phyloP scores from a whole-genome alignment of 2,797 vertebrate species.

The Pipistrellus kuhlii region DNA sequence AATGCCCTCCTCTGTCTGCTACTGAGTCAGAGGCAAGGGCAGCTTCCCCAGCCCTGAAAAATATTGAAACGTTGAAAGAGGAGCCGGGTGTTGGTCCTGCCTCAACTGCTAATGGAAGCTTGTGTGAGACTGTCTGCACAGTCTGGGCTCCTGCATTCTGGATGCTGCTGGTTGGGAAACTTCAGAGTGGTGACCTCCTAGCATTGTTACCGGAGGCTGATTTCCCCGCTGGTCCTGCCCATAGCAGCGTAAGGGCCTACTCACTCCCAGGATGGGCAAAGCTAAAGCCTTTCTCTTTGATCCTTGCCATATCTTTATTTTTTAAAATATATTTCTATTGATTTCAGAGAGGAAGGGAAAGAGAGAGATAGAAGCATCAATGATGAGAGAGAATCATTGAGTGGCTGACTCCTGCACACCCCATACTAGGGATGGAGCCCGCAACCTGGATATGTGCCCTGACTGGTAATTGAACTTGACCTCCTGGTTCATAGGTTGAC shows the following conservation, averaged over 20 bases:
- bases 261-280: neutral
- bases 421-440: no score
- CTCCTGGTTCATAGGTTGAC: no score
- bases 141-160: neutral
- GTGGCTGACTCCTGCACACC: no score
- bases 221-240: no score
- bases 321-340: no score
- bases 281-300: neutral
- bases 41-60: neutral
- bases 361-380: no score
- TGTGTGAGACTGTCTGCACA: fast-evolving
- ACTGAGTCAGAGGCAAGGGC: neutral
- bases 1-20: neutral
- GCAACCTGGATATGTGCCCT: no score
- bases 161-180: neutral
- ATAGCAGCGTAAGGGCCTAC: neutral
- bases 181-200: neutral
- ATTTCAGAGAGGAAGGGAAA: no score
- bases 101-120: neutral
- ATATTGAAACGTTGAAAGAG: neutral
- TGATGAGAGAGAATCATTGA: no score
- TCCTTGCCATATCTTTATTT: neutral
- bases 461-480: no score
- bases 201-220: neutral
- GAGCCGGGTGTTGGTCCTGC: neutral